Base-by-base conservation (phyloP, 2,797 vertebrate species). In the Bufotes viridis region DNA sequence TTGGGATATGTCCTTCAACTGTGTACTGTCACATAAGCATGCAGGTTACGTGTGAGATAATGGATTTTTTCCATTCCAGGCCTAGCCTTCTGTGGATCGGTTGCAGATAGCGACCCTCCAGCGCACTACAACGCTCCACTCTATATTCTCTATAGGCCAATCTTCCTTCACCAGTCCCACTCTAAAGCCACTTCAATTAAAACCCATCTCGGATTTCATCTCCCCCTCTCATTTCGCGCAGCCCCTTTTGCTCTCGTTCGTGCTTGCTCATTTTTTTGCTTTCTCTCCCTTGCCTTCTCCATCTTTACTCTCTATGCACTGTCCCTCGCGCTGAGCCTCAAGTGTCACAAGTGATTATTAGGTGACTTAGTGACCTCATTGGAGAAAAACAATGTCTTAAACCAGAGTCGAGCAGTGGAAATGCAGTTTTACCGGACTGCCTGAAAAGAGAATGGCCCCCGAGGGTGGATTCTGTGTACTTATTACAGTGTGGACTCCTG, bases 331-430 rank as follows among this genome's bases (percentile, higher is more conserved):
- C 57, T 20, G 20, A 42, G 69, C 58, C n/a, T 51, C 12, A 60
- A 75, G 72, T 67, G 72, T 65, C 84, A 84, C 12, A 20, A 75
- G 72, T 76, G 83, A 85, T 86, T 86, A 79, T 86, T 78, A 86
- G 61, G 60, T 34, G 74, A 65, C 84, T 65, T 17, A 0, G n/a
- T 86, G 74, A 79, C 70, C 83, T 85, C 57, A 63, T 76, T 85
- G 76, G 7, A 61, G 70, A 63, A 76, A 49, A 61, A 76, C 83
- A 84, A 76, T 9, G 57, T 76, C 70, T 61, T 60, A 34, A 14
- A n/a, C 14, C 55, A 9, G 11, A 58, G 67, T 7, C 65, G 42
- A 53, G 22, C 60, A 8, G 14, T 17, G 9, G 24, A 69, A 53
- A 34, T 72, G 67, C 65, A 57, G 67, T 42, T 84, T 74, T 20